Evolutionary conservation across 2,113 vertebrate genomes (phyloP).

Genomic region (Poeciliopsis occidentalis): DNA sequence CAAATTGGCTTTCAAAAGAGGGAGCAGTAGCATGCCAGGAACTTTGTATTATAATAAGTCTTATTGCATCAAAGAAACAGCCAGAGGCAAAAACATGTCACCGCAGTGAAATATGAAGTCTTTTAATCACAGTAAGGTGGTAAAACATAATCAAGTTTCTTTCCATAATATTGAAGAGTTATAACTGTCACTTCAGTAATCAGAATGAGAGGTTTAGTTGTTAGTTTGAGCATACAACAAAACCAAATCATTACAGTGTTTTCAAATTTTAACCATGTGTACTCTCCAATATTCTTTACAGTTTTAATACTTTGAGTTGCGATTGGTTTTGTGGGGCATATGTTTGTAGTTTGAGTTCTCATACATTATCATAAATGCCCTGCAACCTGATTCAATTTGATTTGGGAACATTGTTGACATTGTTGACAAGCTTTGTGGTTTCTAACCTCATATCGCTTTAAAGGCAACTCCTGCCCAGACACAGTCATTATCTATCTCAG

Average conservation of each 20-base stretch:
- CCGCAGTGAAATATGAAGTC: neutral
- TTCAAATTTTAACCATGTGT: neutral
- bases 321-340: neutral
- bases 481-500: neutral
- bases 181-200: slow-evolving; percentile 4
- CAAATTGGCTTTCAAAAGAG: slow-evolving; percentile 19
- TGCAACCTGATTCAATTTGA: neutral
- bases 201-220: neutral
- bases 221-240: neutral
- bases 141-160: slow-evolving; percentile 12
- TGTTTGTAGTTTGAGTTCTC: neutral
- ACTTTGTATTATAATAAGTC: slow-evolving; percentile 25
- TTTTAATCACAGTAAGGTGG: slow-evolving; percentile 18
- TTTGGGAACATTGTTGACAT: neutral
- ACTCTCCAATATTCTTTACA: too few species aligned
- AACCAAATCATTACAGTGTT: neutral
- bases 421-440: neutral
- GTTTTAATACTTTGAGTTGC: neutral
- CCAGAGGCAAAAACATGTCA: slow-evolving; percentile 35
- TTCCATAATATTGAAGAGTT: slow-evolving; percentile 3
- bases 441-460: neutral
- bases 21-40: slow-evolving; percentile 26
- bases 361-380: neutral
- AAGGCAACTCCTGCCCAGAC: neutral
- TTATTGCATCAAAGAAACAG: slow-evolving; percentile 23